Base-by-base conservation (phyloP, 2,113 vertebrate species). In the Struthidea cinerea region DNA sequence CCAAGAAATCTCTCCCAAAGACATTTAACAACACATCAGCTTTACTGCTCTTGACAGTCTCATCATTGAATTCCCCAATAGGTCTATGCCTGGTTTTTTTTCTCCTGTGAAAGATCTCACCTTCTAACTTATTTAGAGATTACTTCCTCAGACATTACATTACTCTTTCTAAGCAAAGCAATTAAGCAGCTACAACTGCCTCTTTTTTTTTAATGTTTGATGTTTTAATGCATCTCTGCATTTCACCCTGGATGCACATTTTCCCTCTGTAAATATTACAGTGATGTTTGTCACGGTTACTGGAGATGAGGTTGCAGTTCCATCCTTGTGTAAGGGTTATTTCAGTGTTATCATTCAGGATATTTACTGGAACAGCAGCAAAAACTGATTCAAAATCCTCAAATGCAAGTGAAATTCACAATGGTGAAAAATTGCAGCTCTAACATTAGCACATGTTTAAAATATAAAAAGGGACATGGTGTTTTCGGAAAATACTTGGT, bases 111-210 rank as follows among this genome's bases (percentile, higher is more conserved):
- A 83, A 89, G 39, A 74, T 46, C 49, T 84, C 22, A 67, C 60
- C 73, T 94, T 47, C 64, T 88, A 74, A 81, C 27, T 87, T 89
- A 86, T 68, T 92, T 49, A 93, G 59, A 35, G 18, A 89, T 61
- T 69, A 33, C 56, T 84, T 84, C 61, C 53, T 76, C 16, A 68
- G 46, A 50, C 28, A 42, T 70, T 52, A 32, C 86, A 57, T 90
- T 89, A 70, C 68, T 69, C 63, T 75, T 90, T 71, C 73, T 55
- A 69, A 81, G 67, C 52, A 65, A 65, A 87, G 76, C 33, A 84
- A 73, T 76, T 87, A 85, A 71, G 44, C 78, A 93, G 50, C 50
- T 87, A 70, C 65, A 56, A 44, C 42, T n/a, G 35, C 32, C 41
- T 53, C 39, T 57, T 32, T 53, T 42, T 41, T n/a, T 47, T 64